These are phyloP conservation scores for Zaprionus africanus DNA, from an alignment of 1,140 invertebrate species.

Conservation along the genomic window DNA sequence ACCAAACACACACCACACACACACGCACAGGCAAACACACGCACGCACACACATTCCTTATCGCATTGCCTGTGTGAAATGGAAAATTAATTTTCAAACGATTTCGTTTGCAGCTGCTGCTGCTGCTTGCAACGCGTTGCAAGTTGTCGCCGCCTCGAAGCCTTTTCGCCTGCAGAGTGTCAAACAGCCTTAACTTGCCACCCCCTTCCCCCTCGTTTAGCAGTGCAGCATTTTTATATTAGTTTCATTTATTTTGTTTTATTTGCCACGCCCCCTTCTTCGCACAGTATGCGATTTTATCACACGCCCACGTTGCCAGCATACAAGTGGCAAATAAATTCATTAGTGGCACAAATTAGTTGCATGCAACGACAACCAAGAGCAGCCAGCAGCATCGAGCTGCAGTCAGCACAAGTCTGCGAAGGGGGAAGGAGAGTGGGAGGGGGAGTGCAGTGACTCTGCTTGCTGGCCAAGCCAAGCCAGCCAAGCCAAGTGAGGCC, in stretches of 20 bases:
- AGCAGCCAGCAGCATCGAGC: slow-evolving; percentile 29
- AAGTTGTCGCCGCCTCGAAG: slow-evolving; percentile 63
- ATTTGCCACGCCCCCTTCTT: slow-evolving; percentile 16
- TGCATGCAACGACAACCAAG: slow-evolving; percentile 59
- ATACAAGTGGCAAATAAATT: slow-evolving; percentile 83
- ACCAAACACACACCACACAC: slow-evolving; percentile 7
- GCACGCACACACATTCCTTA: slow-evolving; percentile 46
- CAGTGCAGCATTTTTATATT: slow-evolving; percentile 54
- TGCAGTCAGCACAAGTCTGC: background rate
- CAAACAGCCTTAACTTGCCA: slow-evolving; percentile 3
- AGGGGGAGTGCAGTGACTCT: background rate
- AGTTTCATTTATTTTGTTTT: slow-evolving; percentile 78
- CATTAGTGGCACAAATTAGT: slow-evolving; percentile 83
- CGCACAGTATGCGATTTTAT: slow-evolving; percentile 39
- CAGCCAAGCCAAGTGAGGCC: slow-evolving; percentile 21
- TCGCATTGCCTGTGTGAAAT: slow-evolving; percentile 66
- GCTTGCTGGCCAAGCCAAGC: slow-evolving; percentile 16
- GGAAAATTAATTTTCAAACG: slow-evolving; percentile 83
- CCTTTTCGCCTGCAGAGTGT: slow-evolving; percentile 62
- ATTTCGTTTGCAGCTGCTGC: slow-evolving; percentile 59
- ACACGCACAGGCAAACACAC: slow-evolving; percentile 15
- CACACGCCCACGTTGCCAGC: slow-evolving; percentile 74
- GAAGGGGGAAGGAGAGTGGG: background rate
- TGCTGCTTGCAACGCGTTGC: slow-evolving; percentile 15
- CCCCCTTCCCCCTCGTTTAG: background rate